Conservation (phyloP, 2,113 vertebrate genomes). For the Burhinus oedicnemus region DNA sequence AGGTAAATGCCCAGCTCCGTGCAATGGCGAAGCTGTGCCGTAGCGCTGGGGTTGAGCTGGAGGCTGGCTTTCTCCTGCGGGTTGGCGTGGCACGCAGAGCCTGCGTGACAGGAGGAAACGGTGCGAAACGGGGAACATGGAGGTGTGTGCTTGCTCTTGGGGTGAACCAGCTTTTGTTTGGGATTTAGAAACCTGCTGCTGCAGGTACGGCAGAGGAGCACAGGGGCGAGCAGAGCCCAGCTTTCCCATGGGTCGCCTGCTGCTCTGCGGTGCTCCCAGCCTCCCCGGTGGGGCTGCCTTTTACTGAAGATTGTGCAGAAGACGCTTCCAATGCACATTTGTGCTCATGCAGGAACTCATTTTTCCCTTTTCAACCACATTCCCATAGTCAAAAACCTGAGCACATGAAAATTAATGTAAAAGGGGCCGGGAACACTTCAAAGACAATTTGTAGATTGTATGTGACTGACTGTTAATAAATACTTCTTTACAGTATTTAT, state of each 20-base stretch:
- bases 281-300: neutral
- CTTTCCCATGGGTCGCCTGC: neutral
- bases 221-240: neutral
- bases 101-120: rapidly evolving
- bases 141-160: neutral
- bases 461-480: constrained; percentile 43
- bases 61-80: neutral
- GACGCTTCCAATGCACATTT: neutral
- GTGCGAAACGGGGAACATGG: rapidly evolving
- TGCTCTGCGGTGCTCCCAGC: neutral
- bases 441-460: constrained; percentile 43
- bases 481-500: constrained; percentile 31
- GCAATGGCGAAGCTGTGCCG: neutral
- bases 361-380: neutral
- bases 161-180: neutral
- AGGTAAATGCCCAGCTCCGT: too few relatives aligned
- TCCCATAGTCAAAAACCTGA: neutral
- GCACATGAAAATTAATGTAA: constrained; percentile 26
- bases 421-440: constrained; percentile 12
- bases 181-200: neutral
- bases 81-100: rapidly evolving
- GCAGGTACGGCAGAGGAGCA: neutral
- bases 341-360: neutral
- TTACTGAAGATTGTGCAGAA: neutral
- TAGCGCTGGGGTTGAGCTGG: neutral